phyloP scores from a whole-genome alignment of 2,113 vertebrate species.

The Pipra filicauda region DNA sequence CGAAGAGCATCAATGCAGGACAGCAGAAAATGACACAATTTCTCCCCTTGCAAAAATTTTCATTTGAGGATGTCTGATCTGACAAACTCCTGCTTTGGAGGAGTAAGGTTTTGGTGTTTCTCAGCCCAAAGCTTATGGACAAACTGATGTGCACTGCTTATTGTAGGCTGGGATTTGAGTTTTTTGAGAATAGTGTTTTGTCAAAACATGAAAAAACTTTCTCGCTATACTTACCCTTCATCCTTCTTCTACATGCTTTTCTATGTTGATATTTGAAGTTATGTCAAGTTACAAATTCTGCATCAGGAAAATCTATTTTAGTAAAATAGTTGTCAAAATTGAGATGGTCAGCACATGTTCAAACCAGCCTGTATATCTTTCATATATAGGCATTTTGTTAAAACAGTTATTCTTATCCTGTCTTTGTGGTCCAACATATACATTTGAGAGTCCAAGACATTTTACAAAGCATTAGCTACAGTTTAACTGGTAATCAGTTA shows the following conservation, averaged over 20 bases:
- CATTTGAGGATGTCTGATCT: background rate
- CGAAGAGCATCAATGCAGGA: background rate
- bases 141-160: background rate
- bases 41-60: background rate
- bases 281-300: background rate
- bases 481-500: background rate
- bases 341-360: background rate
- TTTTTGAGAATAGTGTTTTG: background rate
- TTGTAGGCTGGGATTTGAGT: background rate
- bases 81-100: background rate
- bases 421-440: background rate
- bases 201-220: background rate
- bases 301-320: background rate
- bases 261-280: background rate
- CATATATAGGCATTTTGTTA: background rate
- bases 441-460: background rate
- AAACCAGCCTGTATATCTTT: background rate
- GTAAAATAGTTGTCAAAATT: background rate
- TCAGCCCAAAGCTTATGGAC: background rate
- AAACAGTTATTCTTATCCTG: background rate
- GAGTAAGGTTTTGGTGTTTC: background rate
- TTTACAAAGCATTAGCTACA: background rate
- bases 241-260: background rate
- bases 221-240: background rate
- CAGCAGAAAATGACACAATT: rapidly evolving